A percentile compares a stretch with the other conserved stretches of the same genome.
Evolutionary conservation across 2,113 vertebrate genomes (phyloP).

Genomic region (Rhabdornis inornatus): DNA sequence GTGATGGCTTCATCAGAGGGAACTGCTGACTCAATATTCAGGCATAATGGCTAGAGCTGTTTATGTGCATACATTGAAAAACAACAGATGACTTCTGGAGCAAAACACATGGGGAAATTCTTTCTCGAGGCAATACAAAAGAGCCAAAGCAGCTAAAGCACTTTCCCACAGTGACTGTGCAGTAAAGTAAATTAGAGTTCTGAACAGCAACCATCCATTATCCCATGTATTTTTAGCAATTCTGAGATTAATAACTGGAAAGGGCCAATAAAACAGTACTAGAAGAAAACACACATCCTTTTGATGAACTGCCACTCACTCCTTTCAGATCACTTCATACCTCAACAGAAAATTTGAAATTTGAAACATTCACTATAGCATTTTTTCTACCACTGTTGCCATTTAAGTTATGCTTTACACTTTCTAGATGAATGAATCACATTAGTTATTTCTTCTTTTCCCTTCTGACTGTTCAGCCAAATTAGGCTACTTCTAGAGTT

Average conservation of each 20-base stretch:
- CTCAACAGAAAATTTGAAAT: not conserved
- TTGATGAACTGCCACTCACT: constrained; percentile 3
- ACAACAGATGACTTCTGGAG: constrained; percentile 35
- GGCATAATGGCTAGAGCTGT: not conserved
- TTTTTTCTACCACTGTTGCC: not conserved
- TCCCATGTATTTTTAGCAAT: not conserved
- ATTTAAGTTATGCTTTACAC: not conserved
- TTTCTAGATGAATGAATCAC: constrained; percentile 34
- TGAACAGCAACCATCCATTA: not conserved
- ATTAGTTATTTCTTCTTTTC: constrained; percentile 38
- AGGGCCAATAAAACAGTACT: not conserved
- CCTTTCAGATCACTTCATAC: constrained; percentile 2
- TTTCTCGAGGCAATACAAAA: not conserved
- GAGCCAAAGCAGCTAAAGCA: not conserved
- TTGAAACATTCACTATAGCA: not conserved
- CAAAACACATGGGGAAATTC: not conserved
- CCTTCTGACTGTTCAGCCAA: constrained; percentile 39
- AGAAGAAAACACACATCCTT: not conserved
- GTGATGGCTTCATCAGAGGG: constrained; percentile 25
- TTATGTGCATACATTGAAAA: not conserved
- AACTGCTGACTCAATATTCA: constrained; percentile 32
- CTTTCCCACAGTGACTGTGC: not conserved
- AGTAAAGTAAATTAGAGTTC: constrained; percentile 14
- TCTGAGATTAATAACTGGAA: not conserved
- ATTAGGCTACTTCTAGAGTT: constrained; percentile 47